phyloP scores from a whole-genome alignment of 2,113 vertebrate species.

The Butorides virescens region DNA sequence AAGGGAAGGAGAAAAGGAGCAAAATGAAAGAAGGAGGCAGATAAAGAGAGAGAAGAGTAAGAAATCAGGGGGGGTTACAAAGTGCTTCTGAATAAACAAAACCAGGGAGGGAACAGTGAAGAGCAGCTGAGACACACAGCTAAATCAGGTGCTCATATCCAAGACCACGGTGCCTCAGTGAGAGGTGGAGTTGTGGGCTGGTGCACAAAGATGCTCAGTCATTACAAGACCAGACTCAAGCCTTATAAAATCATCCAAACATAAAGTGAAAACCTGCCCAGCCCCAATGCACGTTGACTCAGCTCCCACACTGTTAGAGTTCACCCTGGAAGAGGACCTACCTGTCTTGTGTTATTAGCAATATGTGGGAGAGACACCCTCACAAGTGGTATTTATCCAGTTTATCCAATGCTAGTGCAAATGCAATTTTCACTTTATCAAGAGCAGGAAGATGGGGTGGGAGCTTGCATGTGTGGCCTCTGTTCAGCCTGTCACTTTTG shows the following conservation, averaged over 20 bases:
- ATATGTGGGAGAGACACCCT: neutral
- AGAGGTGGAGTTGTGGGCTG: neutral
- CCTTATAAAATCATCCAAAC: neutral
- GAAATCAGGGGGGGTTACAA: neutral
- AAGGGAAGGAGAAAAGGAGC: neutral
- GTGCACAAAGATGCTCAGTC: neutral
- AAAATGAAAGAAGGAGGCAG: neutral
- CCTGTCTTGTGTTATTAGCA: neutral
- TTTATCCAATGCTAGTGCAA: neutral
- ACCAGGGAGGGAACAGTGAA: neutral
- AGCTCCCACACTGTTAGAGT: neutral
- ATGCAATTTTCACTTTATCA: neutral
- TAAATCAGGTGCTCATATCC: neutral
- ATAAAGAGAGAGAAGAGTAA: neutral
- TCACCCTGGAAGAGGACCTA: neutral
- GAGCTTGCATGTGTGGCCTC: neutral
- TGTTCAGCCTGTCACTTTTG: neutral
- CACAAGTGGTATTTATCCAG: neutral
- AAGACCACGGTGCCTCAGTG: neutral
- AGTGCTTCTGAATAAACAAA: neutral
- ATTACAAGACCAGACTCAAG: neutral
- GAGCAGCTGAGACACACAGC: neutral
- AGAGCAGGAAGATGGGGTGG: neutral
- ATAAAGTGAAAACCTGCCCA: neutral
- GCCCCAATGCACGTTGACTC: neutral